A percentile compares a stretch with the other conserved stretches of the same genome.
phyloP scores from a whole-genome alignment of 2,113 vertebrate genomes.

The Solea senegalensis region DNA sequence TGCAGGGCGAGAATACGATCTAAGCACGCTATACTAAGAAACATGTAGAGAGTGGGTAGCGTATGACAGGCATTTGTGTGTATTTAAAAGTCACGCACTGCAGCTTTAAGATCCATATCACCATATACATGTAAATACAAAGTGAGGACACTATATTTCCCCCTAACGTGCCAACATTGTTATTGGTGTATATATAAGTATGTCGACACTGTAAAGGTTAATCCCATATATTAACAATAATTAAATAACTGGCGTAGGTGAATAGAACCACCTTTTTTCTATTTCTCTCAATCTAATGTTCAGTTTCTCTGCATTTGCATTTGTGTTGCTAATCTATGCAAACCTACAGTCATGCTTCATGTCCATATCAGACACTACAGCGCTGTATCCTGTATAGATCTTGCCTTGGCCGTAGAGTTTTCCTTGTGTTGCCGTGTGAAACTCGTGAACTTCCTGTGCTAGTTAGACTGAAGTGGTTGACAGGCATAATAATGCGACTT shows the following conservation, averaged over 20 bases:
- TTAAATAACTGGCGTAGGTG: constrained; percentile 8
- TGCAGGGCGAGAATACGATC: no score
- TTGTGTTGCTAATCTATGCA: constrained; percentile 79
- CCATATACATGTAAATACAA: background rate
- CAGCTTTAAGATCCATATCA: constrained; percentile 7
- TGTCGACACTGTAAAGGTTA: constrained; percentile 10
- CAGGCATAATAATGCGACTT: constrained; percentile 26
- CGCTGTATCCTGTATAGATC: constrained; percentile 59
- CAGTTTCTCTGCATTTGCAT: constrained; percentile 58
- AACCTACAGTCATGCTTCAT: constrained; percentile 60
- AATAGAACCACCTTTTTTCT: constrained; percentile 8
- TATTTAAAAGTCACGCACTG: no score
- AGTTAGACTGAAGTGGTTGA: constrained; percentile 34
- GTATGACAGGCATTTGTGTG: no score
- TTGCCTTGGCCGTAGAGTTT: constrained; percentile 65
- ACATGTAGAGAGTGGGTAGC: no score
- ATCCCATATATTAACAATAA: background rate
- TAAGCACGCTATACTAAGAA: no score
- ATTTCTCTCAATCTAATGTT: constrained; percentile 14
- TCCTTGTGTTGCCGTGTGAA: constrained; percentile 67
- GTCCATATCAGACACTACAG: constrained; percentile 52
- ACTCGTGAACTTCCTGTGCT: constrained; percentile 54
- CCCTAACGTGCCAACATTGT: constrained; percentile 1
- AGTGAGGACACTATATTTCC: constrained; percentile 6
- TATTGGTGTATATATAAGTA: background rate